A percentile compares a stretch with the other conserved stretches of the same genome.
These are phyloP conservation scores for Oreochromis aureus DNA, from an alignment of 2,113 vertebrate species.

Conservation along the genomic window DNA sequence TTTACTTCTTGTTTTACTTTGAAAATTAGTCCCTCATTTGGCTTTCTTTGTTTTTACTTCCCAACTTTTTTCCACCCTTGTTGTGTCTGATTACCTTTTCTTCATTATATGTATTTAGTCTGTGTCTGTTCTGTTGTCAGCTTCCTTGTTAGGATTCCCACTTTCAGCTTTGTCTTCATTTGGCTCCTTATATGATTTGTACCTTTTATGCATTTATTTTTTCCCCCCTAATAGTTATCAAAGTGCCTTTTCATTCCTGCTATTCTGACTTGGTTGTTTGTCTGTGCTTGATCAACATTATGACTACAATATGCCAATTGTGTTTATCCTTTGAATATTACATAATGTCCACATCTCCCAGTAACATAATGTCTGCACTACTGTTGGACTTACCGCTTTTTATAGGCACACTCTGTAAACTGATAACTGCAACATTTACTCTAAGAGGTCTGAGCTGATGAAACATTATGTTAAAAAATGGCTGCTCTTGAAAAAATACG, in stretches of 20 bases:
- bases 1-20: neutral
- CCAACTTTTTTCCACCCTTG: neutral
- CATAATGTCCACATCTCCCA: neutral
- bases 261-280: neutral
- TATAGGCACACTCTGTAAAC: neutral
- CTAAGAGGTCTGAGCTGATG: neutral
- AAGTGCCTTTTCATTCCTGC: neutral
- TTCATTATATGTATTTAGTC: neutral
- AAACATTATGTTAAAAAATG: neutral
- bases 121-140: neutral
- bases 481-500: neutral
- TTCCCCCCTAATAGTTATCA: fast-evolving
- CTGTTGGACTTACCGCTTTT: neutral
- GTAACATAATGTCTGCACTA: neutral
- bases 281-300: neutral
- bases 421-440: neutral
- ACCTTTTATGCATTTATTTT: neutral
- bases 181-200: neutral
- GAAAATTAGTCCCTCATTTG: neutral
- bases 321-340: neutral
- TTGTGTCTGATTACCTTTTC: neutral
- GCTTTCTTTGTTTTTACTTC: neutral
- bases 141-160: neutral
- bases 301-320: neutral
- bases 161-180: neutral